phyloP scores from a whole-genome alignment of 2,797 vertebrate genomes.

The Amazonetta brasiliensis region DNA sequence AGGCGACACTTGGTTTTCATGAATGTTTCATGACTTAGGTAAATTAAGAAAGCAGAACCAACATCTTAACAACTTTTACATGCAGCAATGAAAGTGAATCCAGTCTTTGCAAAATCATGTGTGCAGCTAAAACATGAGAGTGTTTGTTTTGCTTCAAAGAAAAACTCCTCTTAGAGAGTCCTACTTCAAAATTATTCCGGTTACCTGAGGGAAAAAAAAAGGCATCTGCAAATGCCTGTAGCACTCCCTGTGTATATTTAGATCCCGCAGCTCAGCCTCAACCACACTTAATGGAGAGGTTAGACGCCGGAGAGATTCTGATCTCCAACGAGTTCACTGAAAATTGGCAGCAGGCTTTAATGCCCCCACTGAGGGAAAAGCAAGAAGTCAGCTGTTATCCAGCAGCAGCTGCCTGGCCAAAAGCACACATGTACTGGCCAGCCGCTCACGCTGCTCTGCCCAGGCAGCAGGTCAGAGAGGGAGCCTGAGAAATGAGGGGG shows the following conservation, averaged over 20 bases:
- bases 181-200: neutral
- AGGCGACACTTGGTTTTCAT: neutral
- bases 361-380: constrained; percentile 46
- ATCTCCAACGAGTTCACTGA: neutral
- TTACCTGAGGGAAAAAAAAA: neutral
- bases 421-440: constrained; percentile 20
- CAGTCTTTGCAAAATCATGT: neutral
- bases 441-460: constrained; percentile 18
- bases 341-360: constrained; percentile 51
- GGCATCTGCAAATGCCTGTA: neutral
- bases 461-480: constrained; percentile 46
- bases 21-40: neutral
- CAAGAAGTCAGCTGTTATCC: constrained; percentile 54
- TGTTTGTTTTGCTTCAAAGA: neutral
- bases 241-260: neutral
- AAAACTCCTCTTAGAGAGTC: neutral
- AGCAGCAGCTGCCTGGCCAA: constrained; percentile 61
- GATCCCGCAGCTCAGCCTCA: neutral
- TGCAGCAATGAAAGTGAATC: neutral
- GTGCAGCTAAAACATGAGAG: neutral
- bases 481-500: constrained; percentile 74
- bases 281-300: neutral
- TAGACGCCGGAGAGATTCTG: neutral
- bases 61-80: neutral
- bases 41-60: neutral